phyloP scores from a whole-genome alignment of 2,797 vertebrate species.

The Aeoliscus strigatus region DNA sequence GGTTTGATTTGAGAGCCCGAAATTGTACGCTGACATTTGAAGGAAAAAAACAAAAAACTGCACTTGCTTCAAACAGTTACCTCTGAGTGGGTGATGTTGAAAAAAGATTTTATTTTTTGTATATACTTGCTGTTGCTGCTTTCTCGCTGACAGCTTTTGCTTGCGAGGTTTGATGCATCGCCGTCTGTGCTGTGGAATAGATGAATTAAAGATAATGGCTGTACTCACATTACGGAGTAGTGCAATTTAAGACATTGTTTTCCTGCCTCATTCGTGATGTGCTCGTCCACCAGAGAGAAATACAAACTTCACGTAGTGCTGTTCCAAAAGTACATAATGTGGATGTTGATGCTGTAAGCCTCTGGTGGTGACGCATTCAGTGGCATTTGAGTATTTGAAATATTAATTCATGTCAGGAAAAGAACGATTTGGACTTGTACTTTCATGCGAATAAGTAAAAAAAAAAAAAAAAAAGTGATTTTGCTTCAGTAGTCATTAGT shows the following conservation, averaged over 20 bases:
- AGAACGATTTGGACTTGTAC: too few relatives aligned
- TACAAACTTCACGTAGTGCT: too few relatives aligned
- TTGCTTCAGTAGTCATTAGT: too few relatives aligned
- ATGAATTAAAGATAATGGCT: neutral
- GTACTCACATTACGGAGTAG: neutral
- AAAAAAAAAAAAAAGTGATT: too few relatives aligned
- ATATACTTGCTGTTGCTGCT: neutral
- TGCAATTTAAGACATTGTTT: neutral
- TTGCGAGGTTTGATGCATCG: constrained; percentile 9
- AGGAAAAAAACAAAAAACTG: too few relatives aligned
- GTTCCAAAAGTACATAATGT: too few relatives aligned
- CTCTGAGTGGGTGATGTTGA: constrained; percentile 5
- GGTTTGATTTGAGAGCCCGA: constrained; percentile 20
- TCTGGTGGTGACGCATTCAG: neutral
- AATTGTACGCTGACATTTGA: constrained; percentile 15
- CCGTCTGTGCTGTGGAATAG: neutral
- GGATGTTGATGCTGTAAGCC: neutral
- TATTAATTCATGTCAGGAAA: too few relatives aligned
- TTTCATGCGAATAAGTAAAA: too few relatives aligned
- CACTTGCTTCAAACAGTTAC: constrained; percentile 1
- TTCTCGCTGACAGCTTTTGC: constrained; percentile 6
- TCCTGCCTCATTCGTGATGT: neutral
- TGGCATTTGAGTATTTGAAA: too few relatives aligned
- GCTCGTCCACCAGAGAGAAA: neutral
- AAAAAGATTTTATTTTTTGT: too few relatives aligned